Evolutionary conservation across 2,797 vertebrate genomes (phyloP).

Genomic region (Mormyrus hasselquistii): DNA sequence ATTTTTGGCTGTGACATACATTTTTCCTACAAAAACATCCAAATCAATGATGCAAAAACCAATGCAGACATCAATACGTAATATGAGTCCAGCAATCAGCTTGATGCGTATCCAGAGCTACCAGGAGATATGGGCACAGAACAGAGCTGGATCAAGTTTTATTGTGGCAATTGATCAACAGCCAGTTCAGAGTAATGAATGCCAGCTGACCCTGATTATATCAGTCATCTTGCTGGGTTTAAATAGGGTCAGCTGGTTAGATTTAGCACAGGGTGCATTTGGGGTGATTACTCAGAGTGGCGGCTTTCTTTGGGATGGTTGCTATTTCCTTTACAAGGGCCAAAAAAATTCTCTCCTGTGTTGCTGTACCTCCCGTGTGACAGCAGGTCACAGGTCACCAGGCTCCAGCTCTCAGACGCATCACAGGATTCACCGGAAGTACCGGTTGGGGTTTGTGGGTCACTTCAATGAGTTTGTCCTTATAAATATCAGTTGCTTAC

Average conservation of each 20-base stretch:
- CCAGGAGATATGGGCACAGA: background rate
- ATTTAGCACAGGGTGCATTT: background rate
- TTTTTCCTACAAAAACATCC: background rate
- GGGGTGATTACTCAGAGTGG: background rate
- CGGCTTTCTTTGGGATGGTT: background rate
- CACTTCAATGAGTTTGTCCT: background rate
- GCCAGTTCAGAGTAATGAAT: background rate
- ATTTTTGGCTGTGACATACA: background rate
- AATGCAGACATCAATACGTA: background rate
- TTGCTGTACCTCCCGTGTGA: background rate
- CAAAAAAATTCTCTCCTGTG: background rate
- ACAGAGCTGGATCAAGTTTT: background rate
- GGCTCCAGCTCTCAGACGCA: background rate
- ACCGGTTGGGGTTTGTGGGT: background rate
- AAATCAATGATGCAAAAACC: background rate
- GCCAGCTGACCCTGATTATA: background rate
- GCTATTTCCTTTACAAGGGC: background rate
- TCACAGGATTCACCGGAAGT: background rate
- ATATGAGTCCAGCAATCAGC: background rate
- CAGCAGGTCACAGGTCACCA: background rate
- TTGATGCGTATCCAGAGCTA: background rate
- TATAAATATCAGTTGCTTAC: background rate
- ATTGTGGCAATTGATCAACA: background rate
- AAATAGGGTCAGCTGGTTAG: conserved; percentile 1
- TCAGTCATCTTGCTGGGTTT: background rate